Evolutionary conservation across 2,888 invertebrate genomes (phyloP), one percentile per base, ranked within the genome.

Genomic region (Frankliniella fusca): DNA sequence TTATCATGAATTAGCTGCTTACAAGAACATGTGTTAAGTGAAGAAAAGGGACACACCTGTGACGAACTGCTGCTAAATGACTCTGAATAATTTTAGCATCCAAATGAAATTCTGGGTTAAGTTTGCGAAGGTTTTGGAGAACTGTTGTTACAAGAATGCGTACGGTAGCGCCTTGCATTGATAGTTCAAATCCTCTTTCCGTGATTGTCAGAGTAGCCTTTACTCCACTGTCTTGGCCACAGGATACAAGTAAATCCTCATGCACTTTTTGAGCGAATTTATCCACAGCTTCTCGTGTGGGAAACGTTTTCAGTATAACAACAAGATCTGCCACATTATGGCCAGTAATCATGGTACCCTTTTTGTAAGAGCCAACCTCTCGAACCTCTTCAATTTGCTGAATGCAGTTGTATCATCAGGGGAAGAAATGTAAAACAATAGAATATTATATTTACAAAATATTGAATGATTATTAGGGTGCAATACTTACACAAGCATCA

Each of bases 281-380:
- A 86, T 96, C 96, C 0, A 98, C 96, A 0, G 98, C 97, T 88
- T 98, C 98, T 87, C 95, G 95, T 0, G 98, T 98, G 0, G 99
- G 99, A 82, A 98, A 88, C 0, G 98, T 97, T 90, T 98, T 98
- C 84, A 99, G 91, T 84, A 99, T 97, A 0, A 99, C 97, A 0
- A 98, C 98, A 84, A 99, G 94, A 86, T 99, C 98, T 0, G 98
- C 99, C 0, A 97, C 94, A 88, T 97, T 98, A 88, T 96, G 95
- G 1, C 97, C 97, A 0, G 95, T 94, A 87, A 98, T 93, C 95
- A 99, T 97, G 0, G 99, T 99, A 2, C 98, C 98, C 87, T 99
- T 98, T 88, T 99, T 99, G 88, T 97, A 98, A 0, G 98, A 97
- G 0, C 99, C 99, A 11, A 99, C 98, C 89, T 97, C 97, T 0